Conservation (phyloP, 2,888 invertebrate species). For the Ethmia dodecea region DNA sequence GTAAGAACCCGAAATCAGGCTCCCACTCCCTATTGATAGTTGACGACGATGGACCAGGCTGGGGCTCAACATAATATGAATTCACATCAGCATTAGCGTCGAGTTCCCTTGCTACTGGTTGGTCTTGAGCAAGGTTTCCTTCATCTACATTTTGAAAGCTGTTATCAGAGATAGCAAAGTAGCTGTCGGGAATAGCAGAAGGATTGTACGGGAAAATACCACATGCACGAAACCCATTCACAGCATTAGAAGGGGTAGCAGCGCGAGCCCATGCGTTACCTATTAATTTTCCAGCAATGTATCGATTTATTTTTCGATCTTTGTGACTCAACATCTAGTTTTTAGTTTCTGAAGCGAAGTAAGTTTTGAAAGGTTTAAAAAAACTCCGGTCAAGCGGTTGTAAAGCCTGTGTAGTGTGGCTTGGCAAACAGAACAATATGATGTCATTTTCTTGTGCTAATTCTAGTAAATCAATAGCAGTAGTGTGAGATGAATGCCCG, state of each 20-base stretch:
- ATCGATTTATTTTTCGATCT: conserved; percentile 15
- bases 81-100: too few species aligned
- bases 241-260: conserved; percentile 20
- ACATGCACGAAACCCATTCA: conserved; percentile 19
- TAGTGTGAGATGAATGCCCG: conserved; percentile 20
- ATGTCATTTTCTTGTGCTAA: conserved; percentile 17
- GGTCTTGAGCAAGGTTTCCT: too few species aligned
- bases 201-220: conserved; percentile 21
- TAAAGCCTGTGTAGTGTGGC: conserved; percentile 22
- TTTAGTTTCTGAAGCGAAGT: conserved; percentile 18
- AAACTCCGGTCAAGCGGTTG: conserved; percentile 19
- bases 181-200: conserved; percentile 19
- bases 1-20: too few species aligned
- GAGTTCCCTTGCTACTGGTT: too few species aligned
- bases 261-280: conserved; percentile 20
- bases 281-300: conserved; percentile 17
- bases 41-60: too few species aligned
- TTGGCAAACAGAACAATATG: conserved; percentile 18
- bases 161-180: neutral
- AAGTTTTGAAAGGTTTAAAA: conserved; percentile 24
- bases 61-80: too few species aligned
- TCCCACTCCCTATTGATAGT: too few species aligned
- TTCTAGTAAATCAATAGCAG: conserved; percentile 14
- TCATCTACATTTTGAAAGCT: too few species aligned
- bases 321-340: conserved; percentile 20